These are phyloP conservation scores for Dicerorhinus sumatrensis DNA, from an alignment of 2,113 vertebrate genomes.

Conservation along the genomic window DNA sequence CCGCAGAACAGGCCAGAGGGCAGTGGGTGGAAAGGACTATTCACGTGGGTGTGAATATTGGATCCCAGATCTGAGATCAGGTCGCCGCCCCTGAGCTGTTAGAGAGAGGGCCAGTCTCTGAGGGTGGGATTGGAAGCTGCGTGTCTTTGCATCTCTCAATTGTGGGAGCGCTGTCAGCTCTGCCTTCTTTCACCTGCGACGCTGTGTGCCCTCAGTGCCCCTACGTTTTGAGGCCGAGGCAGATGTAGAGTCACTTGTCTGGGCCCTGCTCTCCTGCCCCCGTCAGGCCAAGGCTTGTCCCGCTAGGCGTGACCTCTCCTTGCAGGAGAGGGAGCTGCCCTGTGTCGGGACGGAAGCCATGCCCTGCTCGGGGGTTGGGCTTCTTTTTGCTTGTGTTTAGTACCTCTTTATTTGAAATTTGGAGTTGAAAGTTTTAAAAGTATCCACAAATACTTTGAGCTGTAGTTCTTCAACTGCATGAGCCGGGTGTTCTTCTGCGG, in stretches of 20 bases:
- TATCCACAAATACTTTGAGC: not conserved
- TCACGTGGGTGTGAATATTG: rapidly evolving
- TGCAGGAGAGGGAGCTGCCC: not conserved
- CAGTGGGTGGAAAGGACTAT: too few relatives aligned
- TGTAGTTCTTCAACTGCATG: rapidly evolving
- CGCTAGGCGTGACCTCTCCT: not conserved
- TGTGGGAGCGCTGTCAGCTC: rapidly evolving
- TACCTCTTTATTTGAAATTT: not conserved
- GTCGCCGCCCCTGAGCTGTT: not conserved
- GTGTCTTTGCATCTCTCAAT: rapidly evolving
- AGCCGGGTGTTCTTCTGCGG: rapidly evolving
- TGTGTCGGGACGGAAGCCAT: rapidly evolving
- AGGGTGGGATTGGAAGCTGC: rapidly evolving
- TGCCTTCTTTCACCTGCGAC: not conserved
- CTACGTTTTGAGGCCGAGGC: not conserved
- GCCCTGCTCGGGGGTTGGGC: not conserved
- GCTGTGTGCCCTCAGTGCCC: not conserved
- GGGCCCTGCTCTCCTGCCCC: not conserved
- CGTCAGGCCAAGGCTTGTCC: rapidly evolving
- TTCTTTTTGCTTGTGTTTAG: not conserved
- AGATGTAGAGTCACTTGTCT: not conserved
- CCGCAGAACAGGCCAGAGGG: too few relatives aligned
- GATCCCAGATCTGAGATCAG: rapidly evolving
- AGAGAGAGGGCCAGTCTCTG: too few relatives aligned
- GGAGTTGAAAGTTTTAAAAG: not conserved